A percentile compares a stretch with the other conserved stretches of the same genome.
Evolutionary conservation across 2,888 invertebrate species (phyloP).

Genomic region (Linyphia triangularis): DNA sequence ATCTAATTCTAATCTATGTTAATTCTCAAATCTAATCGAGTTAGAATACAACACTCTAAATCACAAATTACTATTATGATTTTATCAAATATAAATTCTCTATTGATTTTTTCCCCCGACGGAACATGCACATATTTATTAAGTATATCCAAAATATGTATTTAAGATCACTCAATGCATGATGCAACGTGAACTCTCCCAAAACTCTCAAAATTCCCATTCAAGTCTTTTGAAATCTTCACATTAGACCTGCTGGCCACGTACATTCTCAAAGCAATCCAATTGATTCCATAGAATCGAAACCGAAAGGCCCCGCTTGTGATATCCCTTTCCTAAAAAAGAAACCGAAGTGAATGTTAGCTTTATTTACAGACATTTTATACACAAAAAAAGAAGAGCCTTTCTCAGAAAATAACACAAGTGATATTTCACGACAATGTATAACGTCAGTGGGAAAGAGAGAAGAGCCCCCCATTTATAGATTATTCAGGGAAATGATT

Average conservation of each 20-base stretch:
- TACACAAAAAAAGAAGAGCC: conserved; percentile 14
- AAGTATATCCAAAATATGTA: too few species aligned
- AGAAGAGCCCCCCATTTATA: conserved; percentile 34
- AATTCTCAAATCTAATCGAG: too few species aligned
- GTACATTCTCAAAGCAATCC: conserved; percentile 2
- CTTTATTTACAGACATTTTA: conserved; percentile 54
- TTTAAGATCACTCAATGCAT: not conserved
- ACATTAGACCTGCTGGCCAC: conserved; percentile 48
- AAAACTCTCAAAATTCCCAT: not conserved
- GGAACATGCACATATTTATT: too few species aligned
- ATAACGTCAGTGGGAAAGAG: conserved; percentile 24
- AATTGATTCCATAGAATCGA: conserved; percentile 13
- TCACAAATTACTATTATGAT: too few species aligned
- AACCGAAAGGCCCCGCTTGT: conserved; percentile 18
- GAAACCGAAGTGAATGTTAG: not conserved
- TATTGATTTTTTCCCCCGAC: too few species aligned
- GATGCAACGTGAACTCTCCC: not conserved
- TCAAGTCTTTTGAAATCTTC: not conserved
- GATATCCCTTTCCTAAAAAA: not conserved
- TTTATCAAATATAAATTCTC: too few species aligned
- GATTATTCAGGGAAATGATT: conserved; percentile 61
- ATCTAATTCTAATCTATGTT: too few species aligned
- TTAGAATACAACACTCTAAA: too few species aligned
- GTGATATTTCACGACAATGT: conserved; percentile 52
- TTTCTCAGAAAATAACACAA: conserved; percentile 38